A percentile compares a stretch with the other conserved stretches of the same genome.
Evolutionary conservation across 2,888 invertebrate genomes (phyloP).

Genomic region (Pseudococcus longispinus): DNA sequence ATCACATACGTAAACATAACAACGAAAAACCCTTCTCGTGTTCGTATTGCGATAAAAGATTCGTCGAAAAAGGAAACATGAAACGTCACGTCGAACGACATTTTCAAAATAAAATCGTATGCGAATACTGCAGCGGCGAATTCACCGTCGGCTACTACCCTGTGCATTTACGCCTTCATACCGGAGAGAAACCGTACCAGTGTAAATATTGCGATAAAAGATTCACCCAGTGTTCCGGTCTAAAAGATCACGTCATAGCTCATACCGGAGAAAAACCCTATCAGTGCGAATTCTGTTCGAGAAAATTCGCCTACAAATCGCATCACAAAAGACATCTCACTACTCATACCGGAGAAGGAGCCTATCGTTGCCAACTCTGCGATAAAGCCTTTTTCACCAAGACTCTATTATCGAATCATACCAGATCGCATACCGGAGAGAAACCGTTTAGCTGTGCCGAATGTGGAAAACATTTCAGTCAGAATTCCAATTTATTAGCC

Average conservation of each 20-base stretch:
- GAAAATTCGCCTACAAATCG: constrained; percentile 14
- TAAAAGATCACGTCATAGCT: neutral
- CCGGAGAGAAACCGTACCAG: constrained; percentile 28
- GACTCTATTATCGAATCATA: neutral
- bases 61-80: constrained; percentile 46
- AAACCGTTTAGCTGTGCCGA: constrained; percentile 34
- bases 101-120: neutral
- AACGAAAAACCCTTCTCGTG: constrained; percentile 24
- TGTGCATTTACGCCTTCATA: constrained; percentile 27
- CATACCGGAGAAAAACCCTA: constrained; percentile 36
- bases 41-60: neutral
- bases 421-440: constrained; percentile 39
- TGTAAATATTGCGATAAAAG: constrained; percentile 23
- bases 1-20: constrained; percentile 28
- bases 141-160: constrained; percentile 19
- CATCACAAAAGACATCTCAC: neutral
- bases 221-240: neutral
- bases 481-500: constrained; percentile 14
- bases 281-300: neutral
- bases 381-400: neutral
- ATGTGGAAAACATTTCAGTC: neutral
- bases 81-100: constrained; percentile 5
- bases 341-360: neutral
- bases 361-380: constrained; percentile 2
- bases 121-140: neutral